phyloP scores from a whole-genome alignment of 2,888 invertebrate genomes.

The Leucoma salicis region DNA sequence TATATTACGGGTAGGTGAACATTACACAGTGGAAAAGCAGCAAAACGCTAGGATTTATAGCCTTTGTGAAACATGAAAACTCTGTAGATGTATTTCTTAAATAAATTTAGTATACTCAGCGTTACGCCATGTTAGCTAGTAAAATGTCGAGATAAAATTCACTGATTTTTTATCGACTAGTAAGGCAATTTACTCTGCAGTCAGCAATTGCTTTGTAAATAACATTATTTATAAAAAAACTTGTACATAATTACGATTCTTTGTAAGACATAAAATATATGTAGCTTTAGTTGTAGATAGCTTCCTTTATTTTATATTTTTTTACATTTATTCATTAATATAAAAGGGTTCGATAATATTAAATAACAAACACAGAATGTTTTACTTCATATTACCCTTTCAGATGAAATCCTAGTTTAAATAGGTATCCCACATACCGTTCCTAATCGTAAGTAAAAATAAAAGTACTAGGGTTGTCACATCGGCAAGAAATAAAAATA shows the following conservation, averaged over 20 bases:
- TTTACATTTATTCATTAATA: slow-evolving; percentile 43
- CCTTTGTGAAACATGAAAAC: slow-evolving; percentile 66
- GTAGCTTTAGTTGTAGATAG: slow-evolving; percentile 51
- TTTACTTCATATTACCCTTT: not conserved
- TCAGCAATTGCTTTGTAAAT: slow-evolving; percentile 64
- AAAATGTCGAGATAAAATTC: slow-evolving; percentile 42
- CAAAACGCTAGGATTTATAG: slow-evolving; percentile 64
- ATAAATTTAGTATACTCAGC: slow-evolving; percentile 49
- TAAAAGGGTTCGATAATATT: slow-evolving; percentile 46
- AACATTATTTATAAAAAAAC: slow-evolving; percentile 60
- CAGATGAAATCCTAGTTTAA: too few relatives aligned
- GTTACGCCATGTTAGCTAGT: slow-evolving; percentile 34
- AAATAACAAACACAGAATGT: slow-evolving; percentile 25
- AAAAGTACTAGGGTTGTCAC: too few relatives aligned
- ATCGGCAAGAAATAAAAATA: too few relatives aligned
- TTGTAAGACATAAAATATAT: slow-evolving; percentile 27
- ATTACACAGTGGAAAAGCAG: slow-evolving; percentile 59
- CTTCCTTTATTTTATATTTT: slow-evolving; percentile 46
- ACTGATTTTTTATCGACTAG: slow-evolving; percentile 37
- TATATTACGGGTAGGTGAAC: slow-evolving; percentile 65
- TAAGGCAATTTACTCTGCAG: slow-evolving; percentile 40
- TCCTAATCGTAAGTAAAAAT: too few relatives aligned
- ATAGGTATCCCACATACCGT: too few relatives aligned
- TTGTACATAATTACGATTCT: slow-evolving; percentile 53
- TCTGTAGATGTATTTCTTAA: slow-evolving; percentile 62